Percentiles rank a stretch among this genome's conserved stretches.
Evolutionary conservation across 2,113 vertebrate genomes (phyloP).

Genomic region (Nothobranchius kuhntae): DNA sequence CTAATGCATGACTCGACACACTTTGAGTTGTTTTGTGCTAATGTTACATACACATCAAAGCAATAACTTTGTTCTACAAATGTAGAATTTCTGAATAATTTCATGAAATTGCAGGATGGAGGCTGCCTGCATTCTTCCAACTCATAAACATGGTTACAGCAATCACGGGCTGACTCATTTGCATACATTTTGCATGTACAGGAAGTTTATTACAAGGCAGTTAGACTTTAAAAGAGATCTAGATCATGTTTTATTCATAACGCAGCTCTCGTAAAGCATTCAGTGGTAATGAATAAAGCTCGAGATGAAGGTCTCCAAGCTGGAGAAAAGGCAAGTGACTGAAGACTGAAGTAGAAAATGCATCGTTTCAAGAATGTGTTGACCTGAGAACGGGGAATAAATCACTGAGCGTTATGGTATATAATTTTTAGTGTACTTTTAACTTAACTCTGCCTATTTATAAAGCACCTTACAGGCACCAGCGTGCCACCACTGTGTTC

Average conservation of each 20-base stretch:
- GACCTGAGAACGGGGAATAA: no score
- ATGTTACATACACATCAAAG: not conserved
- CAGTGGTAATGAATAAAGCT: slow-evolving; percentile 4
- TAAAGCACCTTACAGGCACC: no score
- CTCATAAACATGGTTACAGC: slow-evolving; percentile 19
- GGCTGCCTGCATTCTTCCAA: not conserved
- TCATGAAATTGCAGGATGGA: slow-evolving; percentile 6
- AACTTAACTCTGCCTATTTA: no score
- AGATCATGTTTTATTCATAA: slow-evolving; percentile 42
- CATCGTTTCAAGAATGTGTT: not conserved
- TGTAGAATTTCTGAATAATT: not conserved
- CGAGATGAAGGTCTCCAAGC: slow-evolving; percentile 3
- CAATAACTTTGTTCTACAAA: slow-evolving; percentile 3
- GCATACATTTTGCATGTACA: slow-evolving; percentile 38
- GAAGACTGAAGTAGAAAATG: not conserved
- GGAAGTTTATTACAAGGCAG: slow-evolving; percentile 25
- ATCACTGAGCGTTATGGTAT: no score
- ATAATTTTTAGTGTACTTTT: no score
- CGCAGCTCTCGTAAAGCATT: slow-evolving; percentile 10
- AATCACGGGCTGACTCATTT: slow-evolving; percentile 19
- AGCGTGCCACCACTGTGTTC: no score
- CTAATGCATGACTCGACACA: no score
- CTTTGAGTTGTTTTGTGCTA: no score
- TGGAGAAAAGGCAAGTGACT: not conserved
- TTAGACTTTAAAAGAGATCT: slow-evolving; percentile 22